Conservation (phyloP, 2,113 vertebrate species). For the Steatornis caripensis region DNA sequence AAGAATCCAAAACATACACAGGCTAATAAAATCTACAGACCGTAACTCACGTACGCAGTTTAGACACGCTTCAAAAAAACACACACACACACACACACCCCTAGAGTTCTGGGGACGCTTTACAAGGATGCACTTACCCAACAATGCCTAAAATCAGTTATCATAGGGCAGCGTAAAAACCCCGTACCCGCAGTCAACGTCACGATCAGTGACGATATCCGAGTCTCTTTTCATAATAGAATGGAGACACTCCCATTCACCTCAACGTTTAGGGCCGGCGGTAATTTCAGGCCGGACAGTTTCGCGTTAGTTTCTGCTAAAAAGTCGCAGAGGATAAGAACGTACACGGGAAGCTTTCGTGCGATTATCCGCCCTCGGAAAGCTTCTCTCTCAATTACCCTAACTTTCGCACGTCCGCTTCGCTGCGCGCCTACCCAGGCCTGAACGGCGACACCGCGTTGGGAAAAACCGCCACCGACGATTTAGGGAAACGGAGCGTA, state of each 20-base stretch:
- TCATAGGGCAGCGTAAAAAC: fast-evolving
- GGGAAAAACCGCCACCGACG: background rate
- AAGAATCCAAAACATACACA: background rate
- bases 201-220: fast-evolving
- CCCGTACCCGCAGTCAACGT: background rate
- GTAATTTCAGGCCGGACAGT: background rate
- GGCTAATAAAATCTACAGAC: background rate
- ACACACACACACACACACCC: no score
- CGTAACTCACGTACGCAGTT: background rate
- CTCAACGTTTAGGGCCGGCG: background rate
- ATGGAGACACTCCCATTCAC: background rate
- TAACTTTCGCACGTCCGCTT: background rate
- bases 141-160: background rate
- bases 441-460: background rate
- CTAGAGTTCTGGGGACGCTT: background rate
- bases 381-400: background rate
- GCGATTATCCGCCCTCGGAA: background rate
- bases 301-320: background rate
- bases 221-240: background rate
- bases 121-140: background rate
- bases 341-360: background rate
- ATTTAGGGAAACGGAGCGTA: background rate
- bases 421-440: background rate
- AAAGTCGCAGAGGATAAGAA: background rate
- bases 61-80: background rate